These are phyloP conservation scores for Ctenodactylus gundi DNA, from an alignment of 2,113 vertebrate species.

Conservation along the genomic window DNA sequence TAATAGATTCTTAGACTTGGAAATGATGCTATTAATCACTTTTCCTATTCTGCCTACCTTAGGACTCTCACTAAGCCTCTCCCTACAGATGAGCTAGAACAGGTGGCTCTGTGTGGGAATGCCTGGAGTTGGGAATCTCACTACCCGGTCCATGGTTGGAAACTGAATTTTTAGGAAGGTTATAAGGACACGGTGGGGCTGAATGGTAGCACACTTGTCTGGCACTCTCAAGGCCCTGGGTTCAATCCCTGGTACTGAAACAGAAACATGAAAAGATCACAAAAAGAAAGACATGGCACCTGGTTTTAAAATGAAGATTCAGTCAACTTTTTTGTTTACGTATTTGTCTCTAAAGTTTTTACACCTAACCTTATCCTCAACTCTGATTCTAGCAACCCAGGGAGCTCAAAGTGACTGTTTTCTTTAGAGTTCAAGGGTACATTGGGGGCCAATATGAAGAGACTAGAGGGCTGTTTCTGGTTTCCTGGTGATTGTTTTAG, in stretches of 20 bases:
- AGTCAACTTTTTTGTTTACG: background rate
- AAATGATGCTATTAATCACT: background rate
- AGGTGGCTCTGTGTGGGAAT: background rate
- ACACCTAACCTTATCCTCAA: background rate
- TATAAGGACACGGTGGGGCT: no score
- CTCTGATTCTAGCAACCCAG: background rate
- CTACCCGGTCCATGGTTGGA: background rate
- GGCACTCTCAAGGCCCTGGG: no score
- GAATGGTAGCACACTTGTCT: no score
- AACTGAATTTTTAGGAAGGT: background rate
- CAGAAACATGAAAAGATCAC: background rate
- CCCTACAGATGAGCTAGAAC: accelerated
- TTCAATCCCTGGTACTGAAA: no score
- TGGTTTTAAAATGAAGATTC: background rate
- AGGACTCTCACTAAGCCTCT: background rate
- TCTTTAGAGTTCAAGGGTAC: background rate
- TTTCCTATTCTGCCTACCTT: background rate
- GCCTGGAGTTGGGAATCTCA: background rate
- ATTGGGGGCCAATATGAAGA: background rate
- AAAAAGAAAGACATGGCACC: accelerated
- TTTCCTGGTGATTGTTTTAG: background rate
- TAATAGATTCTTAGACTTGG: background rate
- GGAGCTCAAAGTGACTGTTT: background rate
- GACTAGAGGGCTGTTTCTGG: background rate
- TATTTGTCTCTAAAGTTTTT: background rate